Evolutionary conservation across 2,113 vertebrate genomes (phyloP), one percentile per base, ranked within the genome.

Genomic region (Dromas ardeola): DNA sequence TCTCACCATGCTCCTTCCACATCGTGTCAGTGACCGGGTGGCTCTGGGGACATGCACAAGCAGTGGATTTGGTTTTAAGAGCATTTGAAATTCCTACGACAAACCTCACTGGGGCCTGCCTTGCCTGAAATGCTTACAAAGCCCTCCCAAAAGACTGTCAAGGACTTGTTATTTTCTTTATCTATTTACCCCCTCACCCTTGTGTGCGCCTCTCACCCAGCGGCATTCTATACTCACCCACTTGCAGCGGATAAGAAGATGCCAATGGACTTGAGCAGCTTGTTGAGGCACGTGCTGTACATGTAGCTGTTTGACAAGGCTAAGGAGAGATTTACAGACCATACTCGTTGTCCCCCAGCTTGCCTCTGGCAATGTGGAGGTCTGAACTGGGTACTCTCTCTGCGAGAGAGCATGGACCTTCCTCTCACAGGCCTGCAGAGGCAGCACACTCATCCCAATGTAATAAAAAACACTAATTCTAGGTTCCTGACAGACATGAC

Each of bases 191-290:
- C 49, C n/a, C 63, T 49, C 27, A 14, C 34, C 62, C 34, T 32
- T 15, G 8, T 16, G 23, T 72, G 47, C 14, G 42, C 17, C 34
- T 55, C 63, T 56, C 62, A n/a, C 38, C n/a, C 26, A 40, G 65
- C 45, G 56, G 42, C n/a, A 13, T 36, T n/a, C 58, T 56, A 17
- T 67, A 97, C 98, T 98, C 27, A 99, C 99, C 98, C 98, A 92
- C 98, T 98, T 78, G 98, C 97, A 50, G 99, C 98, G 50, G 99
- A 99, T 12, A 99, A 94, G 73, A 99, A 99, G 82, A 99, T 96
- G 13, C 97, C 96, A 38, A 99, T 93, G 50, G 99, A 98, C 95
- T 85, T 98, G 27, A 99, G 97, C 78, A 99, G 98, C 81, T 98
- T 98, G 53, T 96, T 83, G 94, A 99, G 95, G 94, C 93, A 98